A percentile compares a stretch with the other conserved stretches of the same genome.
These are phyloP conservation scores for Thereva unica DNA, from an alignment of 2,888 invertebrate genomes.

Conservation along the genomic window DNA sequence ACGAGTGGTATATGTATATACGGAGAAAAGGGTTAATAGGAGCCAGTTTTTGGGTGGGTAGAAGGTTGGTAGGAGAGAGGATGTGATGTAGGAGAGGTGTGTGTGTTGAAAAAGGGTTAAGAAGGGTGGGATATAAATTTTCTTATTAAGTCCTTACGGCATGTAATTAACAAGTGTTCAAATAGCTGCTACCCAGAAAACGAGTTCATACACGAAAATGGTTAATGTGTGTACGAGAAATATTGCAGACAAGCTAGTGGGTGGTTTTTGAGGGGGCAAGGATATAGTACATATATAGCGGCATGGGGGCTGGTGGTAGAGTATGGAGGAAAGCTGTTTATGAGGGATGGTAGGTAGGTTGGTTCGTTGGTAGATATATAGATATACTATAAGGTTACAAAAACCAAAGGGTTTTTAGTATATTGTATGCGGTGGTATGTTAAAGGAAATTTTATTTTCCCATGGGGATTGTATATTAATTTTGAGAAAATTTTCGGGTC, in stretches of 20 bases:
- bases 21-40: no score
- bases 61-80: neutral
- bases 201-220: conserved; percentile 33
- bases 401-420: no score
- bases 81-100: neutral
- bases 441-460: neutral
- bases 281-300: no score
- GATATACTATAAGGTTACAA: no score
- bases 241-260: conserved; percentile 4
- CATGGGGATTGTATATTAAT: conserved; percentile 28
- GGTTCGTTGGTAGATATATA: no score
- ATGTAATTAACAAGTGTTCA: conserved; percentile 34
- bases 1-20: no score
- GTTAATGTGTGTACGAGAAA: conserved; percentile 31
- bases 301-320: no score
- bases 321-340: no score
- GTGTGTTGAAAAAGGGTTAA: no score
- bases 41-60: neutral
- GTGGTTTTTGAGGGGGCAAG: neutral
- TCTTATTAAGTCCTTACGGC: conserved; percentile 34
- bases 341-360: no score
- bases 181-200: conserved; percentile 24
- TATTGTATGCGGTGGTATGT: neutral
- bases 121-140: conserved; percentile 20
- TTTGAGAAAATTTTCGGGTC: conserved; percentile 21